Conservation (phyloP, 2,113 vertebrate species). For the Delphinus delphis region DNA sequence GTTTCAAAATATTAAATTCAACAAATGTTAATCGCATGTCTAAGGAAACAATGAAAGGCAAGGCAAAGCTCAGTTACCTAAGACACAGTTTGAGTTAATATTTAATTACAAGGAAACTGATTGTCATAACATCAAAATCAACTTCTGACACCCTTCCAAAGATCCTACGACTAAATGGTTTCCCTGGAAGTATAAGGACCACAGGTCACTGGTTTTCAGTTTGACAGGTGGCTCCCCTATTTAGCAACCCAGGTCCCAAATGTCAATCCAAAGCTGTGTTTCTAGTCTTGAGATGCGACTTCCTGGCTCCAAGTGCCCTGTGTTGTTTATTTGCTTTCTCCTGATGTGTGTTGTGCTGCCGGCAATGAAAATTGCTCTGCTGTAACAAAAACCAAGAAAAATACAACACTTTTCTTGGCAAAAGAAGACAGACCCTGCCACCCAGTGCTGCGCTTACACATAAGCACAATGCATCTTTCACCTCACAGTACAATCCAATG, state of each 20-base stretch:
- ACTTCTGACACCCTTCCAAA: neutral
- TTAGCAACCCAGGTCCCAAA: neutral
- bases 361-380: neutral
- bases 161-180: neutral
- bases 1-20: constrained; percentile 43
- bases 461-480: neutral
- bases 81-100: constrained; percentile 24
- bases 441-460: neutral
- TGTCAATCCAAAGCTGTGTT: neutral
- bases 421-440: neutral
- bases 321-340: constrained; percentile 62
- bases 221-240: neutral
- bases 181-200: neutral
- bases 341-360: neutral
- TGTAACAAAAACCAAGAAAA: constrained; percentile 57
- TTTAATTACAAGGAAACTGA: constrained; percentile 43
- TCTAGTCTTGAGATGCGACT: neutral
- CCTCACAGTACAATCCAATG: neutral
- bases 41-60: constrained; percentile 11
- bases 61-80: neutral
- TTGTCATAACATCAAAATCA: constrained; percentile 22
- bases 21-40: constrained; percentile 11
- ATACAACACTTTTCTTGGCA: constrained; percentile 12
- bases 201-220: neutral
- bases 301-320: constrained; percentile 39